A percentile compares a stretch with the other conserved stretches of the same genome.
Conservation (phyloP, 2,888 invertebrate genomes). For the Scaptomyza flava region DNA sequence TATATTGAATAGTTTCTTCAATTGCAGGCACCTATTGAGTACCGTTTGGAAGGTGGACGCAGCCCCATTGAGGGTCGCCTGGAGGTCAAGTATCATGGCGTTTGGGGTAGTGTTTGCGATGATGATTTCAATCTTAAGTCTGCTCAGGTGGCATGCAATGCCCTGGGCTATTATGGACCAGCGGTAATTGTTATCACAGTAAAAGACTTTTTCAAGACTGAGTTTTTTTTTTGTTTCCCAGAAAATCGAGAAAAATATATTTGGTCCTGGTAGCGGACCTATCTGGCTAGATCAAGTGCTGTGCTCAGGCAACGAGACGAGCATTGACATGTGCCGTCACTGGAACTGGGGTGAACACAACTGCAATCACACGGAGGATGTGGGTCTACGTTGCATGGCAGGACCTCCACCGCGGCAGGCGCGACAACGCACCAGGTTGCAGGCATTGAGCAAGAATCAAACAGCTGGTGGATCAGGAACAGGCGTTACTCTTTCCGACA, state of each 20-base stretch:
- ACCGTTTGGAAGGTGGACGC: slow-evolving; percentile 87
- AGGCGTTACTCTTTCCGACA: slow-evolving; percentile 63
- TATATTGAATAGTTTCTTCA: not conserved
- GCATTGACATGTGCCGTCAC: slow-evolving; percentile 87
- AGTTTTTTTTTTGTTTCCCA: slow-evolving; percentile 20
- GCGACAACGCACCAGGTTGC: slow-evolving; percentile 17
- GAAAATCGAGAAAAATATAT: slow-evolving; percentile 81
- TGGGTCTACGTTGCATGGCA: slow-evolving; percentile 85
- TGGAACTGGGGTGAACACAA: slow-evolving; percentile 89
- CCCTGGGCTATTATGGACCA: slow-evolving; percentile 86
- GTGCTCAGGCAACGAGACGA: slow-evolving; percentile 88
- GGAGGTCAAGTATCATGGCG: slow-evolving; percentile 88
- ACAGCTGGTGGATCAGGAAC: not conserved
- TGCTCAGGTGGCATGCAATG: slow-evolving; percentile 87
- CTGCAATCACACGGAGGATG: slow-evolving; percentile 90
- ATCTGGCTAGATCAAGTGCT: slow-evolving; percentile 90
- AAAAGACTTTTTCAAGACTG: not conserved
- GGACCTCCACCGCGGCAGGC: slow-evolving; percentile 65
- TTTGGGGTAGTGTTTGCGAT: slow-evolving; percentile 92
- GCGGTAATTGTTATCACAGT: slow-evolving; percentile 73
- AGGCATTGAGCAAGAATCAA: slow-evolving; percentile 15
- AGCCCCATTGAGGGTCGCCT: slow-evolving; percentile 87
- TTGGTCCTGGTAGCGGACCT: slow-evolving; percentile 86
- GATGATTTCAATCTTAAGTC: slow-evolving; percentile 89
- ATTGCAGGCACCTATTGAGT: slow-evolving; percentile 84